Evolutionary conservation across 2,888 invertebrate genomes (phyloP).

Genomic region (Synergus umbraculus): DNA sequence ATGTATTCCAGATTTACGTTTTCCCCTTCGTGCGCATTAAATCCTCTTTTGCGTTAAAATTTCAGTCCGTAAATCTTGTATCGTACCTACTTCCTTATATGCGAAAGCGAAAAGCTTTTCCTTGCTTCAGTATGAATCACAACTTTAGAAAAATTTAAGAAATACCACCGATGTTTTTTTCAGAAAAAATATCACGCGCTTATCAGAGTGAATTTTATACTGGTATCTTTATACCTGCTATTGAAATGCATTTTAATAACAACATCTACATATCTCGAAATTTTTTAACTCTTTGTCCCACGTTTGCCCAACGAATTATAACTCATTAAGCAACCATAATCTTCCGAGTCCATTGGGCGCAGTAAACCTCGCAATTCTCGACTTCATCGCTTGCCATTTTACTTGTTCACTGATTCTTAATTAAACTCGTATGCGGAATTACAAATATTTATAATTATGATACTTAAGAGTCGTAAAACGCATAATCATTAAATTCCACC

Average conservation of each 20-base stretch:
- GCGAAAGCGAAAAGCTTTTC: conserved; percentile 27
- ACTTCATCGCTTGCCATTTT: background rate
- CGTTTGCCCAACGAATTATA: background rate
- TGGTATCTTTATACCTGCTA: conserved; percentile 9
- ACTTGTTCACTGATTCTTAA: conserved; percentile 20
- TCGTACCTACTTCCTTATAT: conserved; percentile 18
- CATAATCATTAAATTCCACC: conserved; percentile 10
- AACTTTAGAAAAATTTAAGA: background rate
- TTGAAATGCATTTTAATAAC: background rate
- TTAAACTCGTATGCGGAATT: conserved; percentile 13
- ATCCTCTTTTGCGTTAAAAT: conserved; percentile 27
- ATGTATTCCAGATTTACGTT: background rate
- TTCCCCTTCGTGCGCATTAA: background rate
- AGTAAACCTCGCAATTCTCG: conserved; percentile 7
- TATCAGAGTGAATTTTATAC: background rate
- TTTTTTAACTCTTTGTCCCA: background rate
- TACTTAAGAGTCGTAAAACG: background rate
- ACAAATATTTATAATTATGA: background rate
- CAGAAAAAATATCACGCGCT: background rate
- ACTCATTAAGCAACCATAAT: conserved; percentile 11
- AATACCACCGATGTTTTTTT: background rate
- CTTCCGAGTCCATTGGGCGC: background rate
- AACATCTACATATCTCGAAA: background rate
- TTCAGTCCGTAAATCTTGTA: conserved; percentile 29
- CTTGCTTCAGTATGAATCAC: conserved; percentile 34